Evolutionary conservation across 2,888 invertebrate genomes (phyloP), one percentile per base, ranked within the genome.

Genomic region (Minunthozetes semirufus): DNA sequence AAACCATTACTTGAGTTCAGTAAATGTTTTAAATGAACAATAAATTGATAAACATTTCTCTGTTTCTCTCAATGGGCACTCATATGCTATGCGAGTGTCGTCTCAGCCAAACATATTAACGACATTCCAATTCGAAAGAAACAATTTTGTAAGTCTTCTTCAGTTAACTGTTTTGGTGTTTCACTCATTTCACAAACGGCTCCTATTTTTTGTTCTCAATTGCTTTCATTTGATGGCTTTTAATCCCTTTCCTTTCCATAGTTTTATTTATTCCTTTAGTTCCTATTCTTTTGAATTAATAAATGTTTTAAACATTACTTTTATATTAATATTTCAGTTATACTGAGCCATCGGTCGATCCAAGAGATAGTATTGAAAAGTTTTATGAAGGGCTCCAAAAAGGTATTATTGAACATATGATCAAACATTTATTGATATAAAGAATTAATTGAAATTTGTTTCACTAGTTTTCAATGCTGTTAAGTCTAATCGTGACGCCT

Each of bases 401-500:
- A 46, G 68, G 68, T 68, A 42, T 68, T 13, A n/a, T n/a, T n/a
- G n/a, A n/a, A n/a, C 3, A 46, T 33, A n/a, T 29, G 11, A 29
- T 29, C 19, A 9, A 13, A 22, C 29, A 8, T 4, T 29, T 33
- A 6, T 11, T 29, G 5, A 29, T 13, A 33, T 22, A n/a, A 17
- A 19, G 6, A 27, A 61, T 33, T 38, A 33, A 63, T 63, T 38
- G 5, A 11, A 59, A 59, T 59, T 8, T n/a, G 13, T 13, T 19
- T 19, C n/a, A 68, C n/a, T 78, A 86, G 92, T 95, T 76, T 85
- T 95, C 75, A 92, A 93, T 82, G 88, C 90, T 80, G 87, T 95
- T 53, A 92, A 91, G 81, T 89, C 90, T 80, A 93, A 94, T 82
- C 89, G 91, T 75, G 94, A 95, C 82, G 93, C 94, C 0, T 95